phyloP scores from a whole-genome alignment of 2,113 vertebrate species.

The Oryzias melastigma region DNA sequence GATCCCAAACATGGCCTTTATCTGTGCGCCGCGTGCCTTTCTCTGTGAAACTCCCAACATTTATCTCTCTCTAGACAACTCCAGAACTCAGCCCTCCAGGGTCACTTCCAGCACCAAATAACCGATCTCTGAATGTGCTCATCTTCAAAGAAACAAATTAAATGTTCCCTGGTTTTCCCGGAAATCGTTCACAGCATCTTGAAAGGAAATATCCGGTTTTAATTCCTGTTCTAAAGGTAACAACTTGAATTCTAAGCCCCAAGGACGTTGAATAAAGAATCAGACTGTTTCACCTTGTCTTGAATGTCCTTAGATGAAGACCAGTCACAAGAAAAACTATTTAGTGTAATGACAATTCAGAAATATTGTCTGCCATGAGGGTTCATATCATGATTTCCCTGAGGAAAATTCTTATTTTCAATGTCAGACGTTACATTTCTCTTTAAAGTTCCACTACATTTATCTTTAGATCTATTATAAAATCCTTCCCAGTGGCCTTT shows the following conservation, averaged over 20 bases:
- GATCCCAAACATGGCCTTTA: slow-evolving; percentile 46
- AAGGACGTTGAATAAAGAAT: not conserved
- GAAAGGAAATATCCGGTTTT: not conserved
- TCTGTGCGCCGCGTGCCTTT: slow-evolving; percentile 38
- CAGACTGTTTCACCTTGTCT: not conserved
- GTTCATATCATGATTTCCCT: no score
- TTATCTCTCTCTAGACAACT: slow-evolving; percentile 52
- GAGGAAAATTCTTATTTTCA: no score
- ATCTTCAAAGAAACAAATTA: slow-evolving; percentile 9
- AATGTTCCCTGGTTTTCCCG: not conserved
- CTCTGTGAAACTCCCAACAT: slow-evolving; percentile 29
- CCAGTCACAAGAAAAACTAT: not conserved
- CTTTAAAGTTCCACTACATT: no score
- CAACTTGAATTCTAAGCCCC: not conserved
- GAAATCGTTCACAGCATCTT: not conserved
- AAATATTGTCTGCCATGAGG: no score
- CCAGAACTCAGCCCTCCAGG: slow-evolving; percentile 13
- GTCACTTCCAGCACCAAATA: slow-evolving; percentile 37
- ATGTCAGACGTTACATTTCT: no score
- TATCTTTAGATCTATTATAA: no score
- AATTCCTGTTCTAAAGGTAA: not conserved
- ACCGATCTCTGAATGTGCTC: slow-evolving; percentile 29
- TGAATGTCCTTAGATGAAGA: not conserved
- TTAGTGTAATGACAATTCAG: not conserved
- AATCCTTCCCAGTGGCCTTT: no score